Evolutionary conservation across 2,888 invertebrate species (phyloP).

Genomic region (Saturnia japonica): DNA sequence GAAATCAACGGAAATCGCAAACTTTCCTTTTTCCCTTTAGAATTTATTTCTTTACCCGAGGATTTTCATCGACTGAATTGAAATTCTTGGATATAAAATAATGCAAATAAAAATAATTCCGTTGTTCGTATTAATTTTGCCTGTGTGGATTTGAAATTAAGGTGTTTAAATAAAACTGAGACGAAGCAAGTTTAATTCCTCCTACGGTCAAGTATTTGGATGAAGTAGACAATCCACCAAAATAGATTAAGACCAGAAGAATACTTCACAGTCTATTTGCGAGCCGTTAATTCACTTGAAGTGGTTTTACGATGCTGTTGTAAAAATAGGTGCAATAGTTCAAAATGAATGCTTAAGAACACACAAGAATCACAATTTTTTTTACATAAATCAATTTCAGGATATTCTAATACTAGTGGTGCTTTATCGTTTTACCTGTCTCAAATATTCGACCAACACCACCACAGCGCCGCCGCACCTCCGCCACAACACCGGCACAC

Average conservation of each 20-base stretch:
- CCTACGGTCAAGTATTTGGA: neutral
- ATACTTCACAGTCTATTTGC: neutral
- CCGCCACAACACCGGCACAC: too few relatives aligned
- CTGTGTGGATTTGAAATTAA: neutral
- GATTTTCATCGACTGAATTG: neutral
- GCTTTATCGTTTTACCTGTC: too few relatives aligned
- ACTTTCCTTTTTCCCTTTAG: conserved; percentile 8
- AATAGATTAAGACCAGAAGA: neutral
- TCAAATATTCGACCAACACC: too few relatives aligned
- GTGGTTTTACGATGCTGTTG: neutral
- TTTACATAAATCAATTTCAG: too few relatives aligned
- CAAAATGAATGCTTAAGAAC: too few relatives aligned
- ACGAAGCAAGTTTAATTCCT: neutral
- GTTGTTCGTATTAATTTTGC: neutral
- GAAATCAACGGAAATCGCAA: conserved; percentile 5
- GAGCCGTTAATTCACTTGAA: neutral
- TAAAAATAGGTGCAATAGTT: too few relatives aligned
- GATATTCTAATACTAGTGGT: too few relatives aligned
- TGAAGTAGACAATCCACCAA: neutral
- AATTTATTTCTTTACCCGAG: neutral
- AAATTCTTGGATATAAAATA: neutral
- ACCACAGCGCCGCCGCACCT: too few relatives aligned
- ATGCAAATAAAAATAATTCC: neutral
- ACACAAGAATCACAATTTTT: too few relatives aligned
- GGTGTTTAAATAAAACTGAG: neutral